Base-by-base conservation (phyloP, 53 echinoderm and acorn worm genomes). In the Hippasteria phrygiana region DNA sequence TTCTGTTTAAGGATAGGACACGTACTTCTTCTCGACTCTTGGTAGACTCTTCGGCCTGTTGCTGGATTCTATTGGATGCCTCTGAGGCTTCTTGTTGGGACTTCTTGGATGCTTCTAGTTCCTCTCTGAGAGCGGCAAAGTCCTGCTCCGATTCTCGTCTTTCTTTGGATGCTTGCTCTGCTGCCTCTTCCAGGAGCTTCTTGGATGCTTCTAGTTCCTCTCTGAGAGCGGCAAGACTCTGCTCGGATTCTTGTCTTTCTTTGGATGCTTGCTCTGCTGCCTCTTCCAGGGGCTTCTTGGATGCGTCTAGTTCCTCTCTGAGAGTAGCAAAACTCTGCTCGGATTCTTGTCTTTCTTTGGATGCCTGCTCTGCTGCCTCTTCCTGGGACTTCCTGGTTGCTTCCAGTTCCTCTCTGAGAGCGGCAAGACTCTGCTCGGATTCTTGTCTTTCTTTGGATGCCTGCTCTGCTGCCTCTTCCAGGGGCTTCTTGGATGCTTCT, bases 241-340 rank as follows among this genome's bases (percentile, higher is more conserved):
- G 42, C 0, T 73, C 26, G 11, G 6, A 16, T 9, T 40, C 73
- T 43, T 42, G 35, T 10, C 42, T 73, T 17, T 76, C 54, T 26
- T 69, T 33, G 46, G 83, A n/a, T 14, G 78, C 31, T 22, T 79
- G 55, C 36, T 56, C 56, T 42, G 56, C 16, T 1, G 59, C 20
- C 59, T 79, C 40, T 17, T 36, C 41, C 9, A 59, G 33, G 40
- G 7, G 36, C 73, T 72, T n/a, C 72, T 33, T 88, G 50, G 88
- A 74, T 37, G 72, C 81, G 36, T 78, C 82, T 16, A 95, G 87
- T 80, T 89, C 89, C 42, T 91, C 83, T 32, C 55, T 59, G 18
- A 67, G 5, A 39, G 69, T 31, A n/a, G 51, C n/a, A 8, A 66
- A 26, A 18, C 42, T 42, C 24, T 73, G 5, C 5, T 73, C 73